Base-by-base conservation (phyloP, 2,888 invertebrate genomes). In the Himalopsyche anomala region DNA sequence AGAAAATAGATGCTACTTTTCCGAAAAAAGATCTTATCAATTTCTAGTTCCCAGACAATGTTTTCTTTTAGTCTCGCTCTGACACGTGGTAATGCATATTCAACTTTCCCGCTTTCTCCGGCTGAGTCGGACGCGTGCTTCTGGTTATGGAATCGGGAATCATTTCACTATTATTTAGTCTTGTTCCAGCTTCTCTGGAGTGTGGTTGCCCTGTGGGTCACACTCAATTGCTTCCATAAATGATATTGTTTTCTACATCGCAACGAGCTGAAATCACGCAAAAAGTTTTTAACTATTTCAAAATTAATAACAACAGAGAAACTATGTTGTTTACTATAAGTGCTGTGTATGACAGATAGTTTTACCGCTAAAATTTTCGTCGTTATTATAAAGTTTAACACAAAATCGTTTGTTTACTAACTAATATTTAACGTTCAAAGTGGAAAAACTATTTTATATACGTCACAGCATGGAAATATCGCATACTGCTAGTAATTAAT, bases 101-200 rank as follows among this genome's bases (percentile, higher is more conserved):
- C 28, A 15, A 54, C 54, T 54, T 17, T 81, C 83, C 82, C 82
- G 42, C 82, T 79, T 54, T 40, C 55, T 84, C 69, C 79, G 19
- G 40, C 51, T 55, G 84, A 54, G 54, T 15, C n/a, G 28, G 11
- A 55, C 82, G 54, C 55, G 38, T 38, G 82, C 55, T 82, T n/a
- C 12, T 54, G 56, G 55, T 45, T 84, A 42, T 51, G 74, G 83
- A 69, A 81, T 81, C 80, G 86, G 86, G 86, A 86, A n/a, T 84
- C 45, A 81, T 82, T 82, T 80, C 85, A 80, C 85, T 36, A 74
- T 69, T 82, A 82, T 86, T 88, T 87, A 88, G 88, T 88, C 83
- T 81, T 85, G 82, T 84, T 81, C 81, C 84, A 85, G 84, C 87
- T 74, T 85, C 84, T 40, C 79, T 69, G 85, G 84, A 80, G 84